These are phyloP conservation scores for Cheilinus undulatus DNA, from an alignment of 2,113 vertebrate species.

Conservation along the genomic window DNA sequence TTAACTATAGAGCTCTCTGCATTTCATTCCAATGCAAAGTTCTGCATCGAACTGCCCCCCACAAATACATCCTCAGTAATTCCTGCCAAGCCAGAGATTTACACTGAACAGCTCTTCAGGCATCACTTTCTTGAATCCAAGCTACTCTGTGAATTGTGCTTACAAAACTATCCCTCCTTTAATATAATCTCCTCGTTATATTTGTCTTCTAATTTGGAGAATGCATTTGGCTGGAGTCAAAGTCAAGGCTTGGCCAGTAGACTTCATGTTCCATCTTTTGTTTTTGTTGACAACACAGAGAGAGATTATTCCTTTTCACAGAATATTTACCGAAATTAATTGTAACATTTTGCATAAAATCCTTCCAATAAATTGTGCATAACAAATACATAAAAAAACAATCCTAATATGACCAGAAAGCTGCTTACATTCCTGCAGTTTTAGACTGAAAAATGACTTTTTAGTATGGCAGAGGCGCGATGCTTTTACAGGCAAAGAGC, in stretches of 20 bases:
- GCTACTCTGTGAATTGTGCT: conserved; percentile 49
- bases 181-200: conserved; percentile 15
- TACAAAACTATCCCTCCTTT: conserved; percentile 40
- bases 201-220: conserved; percentile 27
- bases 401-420: conserved; percentile 56
- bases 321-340: conserved; percentile 46
- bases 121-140: conserved; percentile 67
- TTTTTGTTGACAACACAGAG: conserved; percentile 30
- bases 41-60: conserved; percentile 50
- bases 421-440: conserved; percentile 48
- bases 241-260: conserved; percentile 30
- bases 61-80: conserved; percentile 73
- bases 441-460: conserved; percentile 66
- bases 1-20: conserved; percentile 66
- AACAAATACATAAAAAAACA: conserved; percentile 68
- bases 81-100: conserved; percentile 79
- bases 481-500: conserved; percentile 37
- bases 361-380: no score
- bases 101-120: conserved; percentile 73
- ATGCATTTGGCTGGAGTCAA: conserved; percentile 36
- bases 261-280: conserved; percentile 42
- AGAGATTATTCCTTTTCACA: no score
- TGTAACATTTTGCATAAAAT: conserved; percentile 67
- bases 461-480: conserved; percentile 29
- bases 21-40: conserved; percentile 74